Conservation (phyloP, 2,888 invertebrate genomes). For the Standfussiana lucernea region DNA sequence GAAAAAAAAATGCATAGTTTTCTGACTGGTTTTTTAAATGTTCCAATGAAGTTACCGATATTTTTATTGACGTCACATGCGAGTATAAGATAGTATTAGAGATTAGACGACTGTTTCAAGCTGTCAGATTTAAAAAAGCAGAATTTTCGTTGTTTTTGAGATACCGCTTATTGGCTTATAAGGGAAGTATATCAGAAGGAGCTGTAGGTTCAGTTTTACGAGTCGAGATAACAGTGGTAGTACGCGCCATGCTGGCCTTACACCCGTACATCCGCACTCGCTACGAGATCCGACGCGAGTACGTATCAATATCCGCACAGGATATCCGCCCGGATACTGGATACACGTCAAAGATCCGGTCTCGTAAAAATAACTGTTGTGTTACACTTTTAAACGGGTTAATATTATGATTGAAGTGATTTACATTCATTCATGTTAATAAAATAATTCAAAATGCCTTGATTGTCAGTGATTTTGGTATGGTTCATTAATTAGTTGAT, state of each 20-base stretch:
- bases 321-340: not conserved
- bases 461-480: not conserved
- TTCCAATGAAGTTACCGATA: not conserved
- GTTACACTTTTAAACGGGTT: not conserved
- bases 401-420: not conserved
- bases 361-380: not conserved
- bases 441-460: not conserved
- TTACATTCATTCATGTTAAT: not conserved
- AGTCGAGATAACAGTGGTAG: conserved; percentile 26
- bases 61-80: not conserved
- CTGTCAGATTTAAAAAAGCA: not conserved
- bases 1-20: not conserved
- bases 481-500: not conserved
- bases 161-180: not conserved
- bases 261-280: conserved; percentile 85
- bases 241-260: conserved; percentile 63
- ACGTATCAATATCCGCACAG: not conserved
- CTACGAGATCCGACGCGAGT: conserved; percentile 74
- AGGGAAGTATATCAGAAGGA: conserved; percentile 1
- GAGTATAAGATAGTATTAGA: too few relatives aligned
- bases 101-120: not conserved
- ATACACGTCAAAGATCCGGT: not conserved
- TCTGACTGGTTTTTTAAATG: not conserved
- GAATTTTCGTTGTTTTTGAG: not conserved
- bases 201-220: conserved; percentile 36